Evolutionary conservation across 2,113 vertebrate species (phyloP).

Genomic region (Jaculus jaculus): DNA sequence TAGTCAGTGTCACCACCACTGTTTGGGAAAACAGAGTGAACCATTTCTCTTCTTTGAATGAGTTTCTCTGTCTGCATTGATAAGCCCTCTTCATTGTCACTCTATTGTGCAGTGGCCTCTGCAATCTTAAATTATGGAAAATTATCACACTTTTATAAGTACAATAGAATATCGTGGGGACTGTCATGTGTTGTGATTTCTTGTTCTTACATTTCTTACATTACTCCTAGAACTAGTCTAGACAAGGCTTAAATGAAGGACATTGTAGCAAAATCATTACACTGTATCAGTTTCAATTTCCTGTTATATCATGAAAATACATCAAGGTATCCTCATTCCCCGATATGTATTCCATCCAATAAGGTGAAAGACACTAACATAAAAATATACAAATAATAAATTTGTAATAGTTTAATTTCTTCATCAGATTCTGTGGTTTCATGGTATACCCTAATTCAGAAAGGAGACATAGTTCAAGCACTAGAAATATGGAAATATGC

Average conservation of each 20-base stretch:
- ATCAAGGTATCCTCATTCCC: neutral
- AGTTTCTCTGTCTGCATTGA: neutral
- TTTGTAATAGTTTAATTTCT: neutral
- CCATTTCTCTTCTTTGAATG: neutral
- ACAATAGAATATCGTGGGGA: accelerated
- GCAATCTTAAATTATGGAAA: neutral
- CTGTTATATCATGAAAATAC: neutral
- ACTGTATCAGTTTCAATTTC: neutral
- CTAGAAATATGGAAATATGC: no score
- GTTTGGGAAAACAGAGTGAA: neutral
- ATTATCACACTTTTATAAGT: neutral
- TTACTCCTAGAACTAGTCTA: neutral
- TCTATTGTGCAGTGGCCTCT: neutral
- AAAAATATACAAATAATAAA: neutral
- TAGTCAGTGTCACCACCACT: neutral
- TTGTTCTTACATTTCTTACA: neutral
- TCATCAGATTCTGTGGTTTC: neutral
- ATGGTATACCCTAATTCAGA: neutral
- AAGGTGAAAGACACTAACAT: neutral
- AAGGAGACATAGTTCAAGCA: neutral
- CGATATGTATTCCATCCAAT: neutral
- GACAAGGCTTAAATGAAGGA: neutral
- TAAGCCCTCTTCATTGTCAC: neutral
- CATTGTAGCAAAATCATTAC: neutral
- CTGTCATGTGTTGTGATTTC: neutral